Evolutionary conservation across 2,797 vertebrate species (phyloP).

Genomic region (Squalus acanthias): DNA sequence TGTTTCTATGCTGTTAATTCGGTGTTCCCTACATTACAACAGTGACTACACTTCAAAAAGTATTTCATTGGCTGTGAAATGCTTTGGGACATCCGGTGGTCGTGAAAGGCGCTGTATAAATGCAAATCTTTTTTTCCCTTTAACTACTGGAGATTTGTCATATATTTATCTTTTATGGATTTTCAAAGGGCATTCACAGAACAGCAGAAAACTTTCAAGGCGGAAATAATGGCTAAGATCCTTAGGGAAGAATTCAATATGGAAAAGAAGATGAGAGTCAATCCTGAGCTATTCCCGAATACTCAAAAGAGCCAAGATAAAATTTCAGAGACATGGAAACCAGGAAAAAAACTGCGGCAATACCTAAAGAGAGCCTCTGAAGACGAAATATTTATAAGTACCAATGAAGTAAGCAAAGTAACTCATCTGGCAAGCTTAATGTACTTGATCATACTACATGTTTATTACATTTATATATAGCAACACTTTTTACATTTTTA

Average conservation of each 20-base stretch:
- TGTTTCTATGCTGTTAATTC: not conserved
- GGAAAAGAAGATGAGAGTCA: constrained; percentile 49
- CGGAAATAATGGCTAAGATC: constrained; percentile 67
- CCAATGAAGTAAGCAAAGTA: not conserved
- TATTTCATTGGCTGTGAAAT: too few relatives aligned
- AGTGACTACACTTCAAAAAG: too few relatives aligned
- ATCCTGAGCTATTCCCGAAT: constrained; percentile 22
- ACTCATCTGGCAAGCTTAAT: not conserved
- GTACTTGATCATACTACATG: not conserved
- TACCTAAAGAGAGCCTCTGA: constrained; percentile 50
- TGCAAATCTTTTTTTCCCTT: too few relatives aligned
- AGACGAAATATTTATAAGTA: not conserved
- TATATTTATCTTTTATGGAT: constrained; percentile 34
- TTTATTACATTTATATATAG: not conserved
- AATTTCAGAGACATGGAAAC: constrained; percentile 41
- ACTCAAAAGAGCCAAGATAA: constrained; percentile 30
- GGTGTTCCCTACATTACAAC: not conserved
- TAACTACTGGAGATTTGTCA: not conserved
- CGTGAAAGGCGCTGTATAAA: too few relatives aligned
- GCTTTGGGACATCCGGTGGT: too few relatives aligned
- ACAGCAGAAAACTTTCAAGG: constrained; percentile 63
- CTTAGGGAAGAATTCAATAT: constrained; percentile 60
- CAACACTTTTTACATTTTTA: too few relatives aligned
- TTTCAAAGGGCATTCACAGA: constrained; percentile 67
- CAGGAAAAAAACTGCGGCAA: constrained; percentile 51